phyloP scores from a whole-genome alignment of 64 coral and sea anemone genomes.

The Cladopsammia gracilis region DNA sequence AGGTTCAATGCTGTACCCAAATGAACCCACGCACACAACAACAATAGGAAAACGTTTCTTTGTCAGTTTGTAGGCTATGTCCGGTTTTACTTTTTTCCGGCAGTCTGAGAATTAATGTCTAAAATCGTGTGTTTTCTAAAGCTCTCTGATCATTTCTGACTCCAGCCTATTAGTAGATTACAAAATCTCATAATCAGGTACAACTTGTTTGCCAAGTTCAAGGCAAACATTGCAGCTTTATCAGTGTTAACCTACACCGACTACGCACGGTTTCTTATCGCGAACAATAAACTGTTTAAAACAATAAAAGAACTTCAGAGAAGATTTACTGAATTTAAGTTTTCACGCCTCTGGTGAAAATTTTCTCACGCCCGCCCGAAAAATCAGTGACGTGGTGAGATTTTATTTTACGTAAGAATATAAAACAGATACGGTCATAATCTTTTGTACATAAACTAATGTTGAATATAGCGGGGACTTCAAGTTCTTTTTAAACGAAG shows the following conservation, averaged over 20 bases:
- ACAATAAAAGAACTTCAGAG: neutral
- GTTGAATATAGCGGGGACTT: neutral
- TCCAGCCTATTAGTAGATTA: neutral
- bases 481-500: conserved; percentile 30
- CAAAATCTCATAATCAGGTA: conserved; percentile 27
- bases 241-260: neutral
- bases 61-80: neutral
- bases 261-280: neutral
- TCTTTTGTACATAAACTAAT: conserved; percentile 55
- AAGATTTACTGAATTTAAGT: neutral
- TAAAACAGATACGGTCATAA: conserved; percentile 19
- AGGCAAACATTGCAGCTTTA: conserved; percentile 32
- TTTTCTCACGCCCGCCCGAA: neutral
- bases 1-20: neutral
- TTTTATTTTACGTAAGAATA: neutral
- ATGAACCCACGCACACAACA: neutral
- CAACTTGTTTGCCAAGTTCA: conserved; percentile 52
- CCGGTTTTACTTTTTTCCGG: neutral
- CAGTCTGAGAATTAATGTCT: neutral
- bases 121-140: neutral
- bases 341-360: conserved; percentile 18
- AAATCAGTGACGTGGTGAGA: neutral
- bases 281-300: conserved; percentile 4
- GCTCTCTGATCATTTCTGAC: neutral
- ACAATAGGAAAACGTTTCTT: neutral